A percentile compares a stretch with the other conserved stretches of the same genome.
These are phyloP conservation scores for Lordiphosa collinella DNA, from an alignment of 1,140 invertebrate genomes.

Conservation along the genomic window DNA sequence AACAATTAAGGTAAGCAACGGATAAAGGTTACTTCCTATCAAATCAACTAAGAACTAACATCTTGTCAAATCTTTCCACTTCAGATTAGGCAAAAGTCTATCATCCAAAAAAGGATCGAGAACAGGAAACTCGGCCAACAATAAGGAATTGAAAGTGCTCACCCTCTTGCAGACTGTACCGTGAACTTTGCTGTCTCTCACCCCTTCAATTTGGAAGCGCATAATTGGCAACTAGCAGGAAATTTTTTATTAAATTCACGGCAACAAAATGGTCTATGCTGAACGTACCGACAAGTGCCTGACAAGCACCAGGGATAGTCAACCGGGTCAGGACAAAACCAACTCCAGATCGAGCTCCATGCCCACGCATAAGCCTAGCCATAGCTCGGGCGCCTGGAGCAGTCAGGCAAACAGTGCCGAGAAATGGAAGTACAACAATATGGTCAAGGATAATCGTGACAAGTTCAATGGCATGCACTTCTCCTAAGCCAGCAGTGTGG, in stretches of 20 bases:
- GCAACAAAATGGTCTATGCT: conserved; percentile 64
- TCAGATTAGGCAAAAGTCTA: conserved; percentile 85
- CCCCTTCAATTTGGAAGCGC: conserved; percentile 20
- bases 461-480: conserved; percentile 74
- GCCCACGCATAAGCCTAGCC: conserved; percentile 15
- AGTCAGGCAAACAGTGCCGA: conserved; percentile 54
- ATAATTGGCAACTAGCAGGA: conserved; percentile 30
- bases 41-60: not conserved
- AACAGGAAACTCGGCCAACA: conserved; percentile 86
- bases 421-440: conserved; percentile 77
- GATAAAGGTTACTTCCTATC: not conserved
- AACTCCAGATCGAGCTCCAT: conserved; percentile 2
- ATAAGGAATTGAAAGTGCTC: conserved; percentile 86
- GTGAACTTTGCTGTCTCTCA: conserved; percentile 69
- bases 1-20: conserved; percentile 47
- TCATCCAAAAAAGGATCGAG: conserved; percentile 85
- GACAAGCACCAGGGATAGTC: conserved; percentile 38
- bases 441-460: conserved; percentile 70
- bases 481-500: conserved; percentile 31
- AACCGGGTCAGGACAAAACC: conserved; percentile 14
- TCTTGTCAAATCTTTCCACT: not conserved
- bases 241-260: conserved; percentile 14
- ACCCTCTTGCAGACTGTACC: conserved; percentile 88
- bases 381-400: conserved; percentile 47
- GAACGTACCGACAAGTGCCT: conserved; percentile 67